Evolutionary conservation across 2,888 invertebrate species (phyloP).

Genomic region (Apodemia hepburni): DNA sequence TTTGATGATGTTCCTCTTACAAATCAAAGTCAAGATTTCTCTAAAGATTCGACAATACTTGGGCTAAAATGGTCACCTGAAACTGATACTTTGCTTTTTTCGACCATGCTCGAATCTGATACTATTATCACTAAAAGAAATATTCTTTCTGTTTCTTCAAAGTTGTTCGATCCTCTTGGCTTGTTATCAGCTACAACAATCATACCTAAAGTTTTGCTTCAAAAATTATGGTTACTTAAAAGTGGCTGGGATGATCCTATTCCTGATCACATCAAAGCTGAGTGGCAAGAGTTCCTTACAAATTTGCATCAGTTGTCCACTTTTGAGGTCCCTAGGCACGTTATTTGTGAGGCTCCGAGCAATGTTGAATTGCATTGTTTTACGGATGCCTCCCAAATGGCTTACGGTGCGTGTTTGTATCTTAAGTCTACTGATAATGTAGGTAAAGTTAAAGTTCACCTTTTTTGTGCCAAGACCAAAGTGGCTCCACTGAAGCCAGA

Average conservation of each 20-base stretch:
- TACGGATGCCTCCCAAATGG: neutral
- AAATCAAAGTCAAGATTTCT: neutral
- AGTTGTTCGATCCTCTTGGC: neutral
- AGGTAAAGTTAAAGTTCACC: neutral
- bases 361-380: neutral
- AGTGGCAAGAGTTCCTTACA: too few species aligned
- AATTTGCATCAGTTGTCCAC: too few species aligned
- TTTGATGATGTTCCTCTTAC: neutral
- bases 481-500: neutral
- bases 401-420: neutral
- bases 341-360: too few species aligned
- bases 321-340: too few species aligned
- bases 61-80: neutral
- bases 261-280: too few species aligned
- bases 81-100: neutral
- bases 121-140: neutral
- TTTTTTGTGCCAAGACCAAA: neutral
- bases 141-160: neutral
- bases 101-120: neutral
- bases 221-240: too few species aligned
- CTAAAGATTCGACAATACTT: neutral
- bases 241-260: too few species aligned
- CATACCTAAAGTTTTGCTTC: too few species aligned
- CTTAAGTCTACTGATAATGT: neutral
- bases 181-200: too few species aligned